These are phyloP conservation scores for Dicranocentrus wangi DNA, from an alignment of 2,888 invertebrate genomes.

Conservation along the genomic window DNA sequence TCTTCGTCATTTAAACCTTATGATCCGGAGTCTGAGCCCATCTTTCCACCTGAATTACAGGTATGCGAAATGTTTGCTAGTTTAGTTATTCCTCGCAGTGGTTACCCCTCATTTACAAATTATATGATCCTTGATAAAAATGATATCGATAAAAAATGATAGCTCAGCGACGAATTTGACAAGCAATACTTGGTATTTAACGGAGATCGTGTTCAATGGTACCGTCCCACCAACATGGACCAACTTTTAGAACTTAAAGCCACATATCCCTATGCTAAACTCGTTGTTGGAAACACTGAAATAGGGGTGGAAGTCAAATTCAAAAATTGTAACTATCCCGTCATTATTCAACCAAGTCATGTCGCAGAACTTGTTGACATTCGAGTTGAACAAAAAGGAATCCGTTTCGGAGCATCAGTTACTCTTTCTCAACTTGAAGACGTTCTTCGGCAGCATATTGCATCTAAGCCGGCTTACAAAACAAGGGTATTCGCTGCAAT, in stretches of 20 bases:
- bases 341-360: conserved; percentile 84
- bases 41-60: too few species aligned
- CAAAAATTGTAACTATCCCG: conserved; percentile 86
- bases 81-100: too few species aligned
- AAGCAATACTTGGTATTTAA: too few species aligned
- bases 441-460: conserved; percentile 62
- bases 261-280: conserved; percentile 81
- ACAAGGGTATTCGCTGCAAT: conserved; percentile 82
- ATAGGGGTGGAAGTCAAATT: conserved; percentile 88
- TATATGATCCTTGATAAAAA: too few species aligned
- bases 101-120: too few species aligned
- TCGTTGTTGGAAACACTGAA: conserved; percentile 93
- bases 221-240: too few species aligned
- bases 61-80: too few species aligned
- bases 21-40: too few species aligned
- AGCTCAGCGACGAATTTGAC: too few species aligned
- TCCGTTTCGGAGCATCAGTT: conserved; percentile 86
- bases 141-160: too few species aligned
- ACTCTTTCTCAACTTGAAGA: conserved; percentile 82
- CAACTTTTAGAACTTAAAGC: conserved; percentile 83
- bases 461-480: conserved; percentile 75
- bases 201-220: too few species aligned
- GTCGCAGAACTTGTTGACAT: conserved; percentile 82
- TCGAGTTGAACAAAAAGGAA: conserved; percentile 76
- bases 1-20: too few species aligned